Base-by-base conservation (phyloP, 2,888 invertebrate species). In the Tanytarsus gracilentus region DNA sequence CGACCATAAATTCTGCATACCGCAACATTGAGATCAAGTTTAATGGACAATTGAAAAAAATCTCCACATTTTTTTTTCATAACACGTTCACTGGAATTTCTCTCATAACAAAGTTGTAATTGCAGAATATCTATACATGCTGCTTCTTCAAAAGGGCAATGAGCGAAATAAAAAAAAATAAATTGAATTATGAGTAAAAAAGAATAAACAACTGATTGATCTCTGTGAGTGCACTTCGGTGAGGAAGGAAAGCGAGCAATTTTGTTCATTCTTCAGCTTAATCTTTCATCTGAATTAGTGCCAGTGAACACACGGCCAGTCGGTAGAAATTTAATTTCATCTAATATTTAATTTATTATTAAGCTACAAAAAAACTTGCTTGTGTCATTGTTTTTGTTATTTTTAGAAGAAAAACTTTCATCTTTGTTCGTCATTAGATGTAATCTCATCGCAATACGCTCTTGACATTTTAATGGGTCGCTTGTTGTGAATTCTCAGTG, bases 381-480 rank as follows among this genome's bases (percentile, higher is more conserved):
- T n/a, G 14, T 36, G 16, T 36, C 36, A 36, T 36, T 36, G 36
- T 36, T 36, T n/a, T 36, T 16, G 9, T 30, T 30, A 5, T 36
- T 14, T 36, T 33, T 14, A n/a, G 33, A n/a, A n/a, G 11, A 33
- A 33, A 30, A 33, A 33, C 33, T n/a, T 33, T n/a, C n/a, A n/a
- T n/a, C n/a, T 36, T 16, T 36, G n/a, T 14, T 14, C n/a, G 36
- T 36, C 36, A 36, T 36, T 36, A 36, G 53, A 53, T 49, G 16
- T 23, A 25, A 49, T 29, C 44, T 18, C 11, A 29, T 44, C 3
- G 44, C 44, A 44, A 44, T 18, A 29, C 8, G 44, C 44, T n/a
- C 36, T 36, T 51, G 51, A 51, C 33, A 53, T 36, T 53, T 53
- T 49, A 53, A 33, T 53, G 53, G 53, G 53, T 53, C 53, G 36